Evolutionary conservation across 2,888 invertebrate genomes (phyloP), one percentile per base, ranked within the genome.

Genomic region (Sinelater perroti): DNA sequence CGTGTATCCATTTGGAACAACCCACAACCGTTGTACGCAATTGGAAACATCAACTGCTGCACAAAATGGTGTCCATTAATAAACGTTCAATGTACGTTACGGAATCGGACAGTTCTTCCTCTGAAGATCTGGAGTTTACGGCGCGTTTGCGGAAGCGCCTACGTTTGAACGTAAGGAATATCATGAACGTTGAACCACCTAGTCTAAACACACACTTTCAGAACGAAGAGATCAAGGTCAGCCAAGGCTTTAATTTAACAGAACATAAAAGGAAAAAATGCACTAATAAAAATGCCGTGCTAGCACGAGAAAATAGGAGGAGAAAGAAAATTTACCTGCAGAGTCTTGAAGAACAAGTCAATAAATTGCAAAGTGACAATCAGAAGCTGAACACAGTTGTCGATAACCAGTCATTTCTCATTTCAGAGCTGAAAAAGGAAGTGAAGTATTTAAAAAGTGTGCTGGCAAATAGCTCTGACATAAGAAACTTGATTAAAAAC

Each of bases 291-390:
- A 87, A 87, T 71, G 87, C 87, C 0, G 67, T 85, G 21, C 79
- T 85, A 75, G 87, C 87, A 1, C 76, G 87, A 2, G 83, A 85
- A 67, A 87, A 87, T 69, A 79, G 87, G 1, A 78, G 82, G 1
- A 82, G 79, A 35, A 87, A 87, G 67, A 87, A 87, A 69, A 79
- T 81, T 21, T 83, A 87, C 65, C 65, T 87, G 13, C 79, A 83
- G 54, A 79, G 77, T 10, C 75, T 87, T 10, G 86, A 87, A 68
- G 77, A 74, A 18, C 80, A 82, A 60, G 69, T 84, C 0, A 65
- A 74, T 1, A 69, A 74, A 7, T 75, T 81, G 20, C 79, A 79
- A 31, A 68, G 67, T 5, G 79, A 80, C 17, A 84, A 84, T 65
- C 77, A 76, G 52, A 78, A 78, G 31, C 14, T 60, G n/a, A 70